These are phyloP conservation scores for Ivindomyrus marchei DNA, from an alignment of 2,113 vertebrate genomes.

Conservation along the genomic window DNA sequence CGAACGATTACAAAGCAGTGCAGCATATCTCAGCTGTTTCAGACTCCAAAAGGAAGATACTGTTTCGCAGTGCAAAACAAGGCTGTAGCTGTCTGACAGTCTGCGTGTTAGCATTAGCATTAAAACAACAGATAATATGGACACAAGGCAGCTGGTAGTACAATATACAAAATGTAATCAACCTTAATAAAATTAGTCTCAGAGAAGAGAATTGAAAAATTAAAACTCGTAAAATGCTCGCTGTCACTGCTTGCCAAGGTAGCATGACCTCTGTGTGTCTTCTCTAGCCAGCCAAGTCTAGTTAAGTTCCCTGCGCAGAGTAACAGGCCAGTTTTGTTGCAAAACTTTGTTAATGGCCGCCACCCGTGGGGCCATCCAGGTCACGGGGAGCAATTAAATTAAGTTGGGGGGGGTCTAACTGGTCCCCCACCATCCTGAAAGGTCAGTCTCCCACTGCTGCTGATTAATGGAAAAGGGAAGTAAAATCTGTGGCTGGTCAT, in stretches of 20 bases:
- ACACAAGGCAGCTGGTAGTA: neutral
- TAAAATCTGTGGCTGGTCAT: conserved; percentile 65
- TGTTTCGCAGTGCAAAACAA: neutral
- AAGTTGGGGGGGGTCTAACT: conserved; percentile 51
- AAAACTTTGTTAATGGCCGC: conserved; percentile 63
- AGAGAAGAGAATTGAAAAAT: neutral
- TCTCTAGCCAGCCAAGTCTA: neutral
- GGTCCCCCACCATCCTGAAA: conserved; percentile 57
- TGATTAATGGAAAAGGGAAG: conserved; percentile 60
- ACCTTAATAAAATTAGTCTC: neutral
- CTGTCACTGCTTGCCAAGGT: neutral
- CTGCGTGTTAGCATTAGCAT: neutral
- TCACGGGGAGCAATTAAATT: conserved; percentile 70
- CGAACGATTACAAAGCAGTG: neutral
- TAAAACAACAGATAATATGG: neutral
- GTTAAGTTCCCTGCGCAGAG: neutral
- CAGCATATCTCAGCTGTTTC: too few relatives aligned
- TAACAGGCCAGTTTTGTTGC: conserved; percentile 21
- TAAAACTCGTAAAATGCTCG: neutral
- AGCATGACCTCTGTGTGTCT: neutral
- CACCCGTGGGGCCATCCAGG: conserved; percentile 68
- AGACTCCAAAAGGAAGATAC: too few relatives aligned
- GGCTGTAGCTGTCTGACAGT: neutral
- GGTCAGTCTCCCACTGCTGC: conserved; percentile 50
- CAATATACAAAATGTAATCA: neutral